Evolutionary conservation across 2,888 invertebrate genomes (phyloP), one percentile per base, ranked within the genome.

Genomic region (Drosophila kuntzei): DNA sequence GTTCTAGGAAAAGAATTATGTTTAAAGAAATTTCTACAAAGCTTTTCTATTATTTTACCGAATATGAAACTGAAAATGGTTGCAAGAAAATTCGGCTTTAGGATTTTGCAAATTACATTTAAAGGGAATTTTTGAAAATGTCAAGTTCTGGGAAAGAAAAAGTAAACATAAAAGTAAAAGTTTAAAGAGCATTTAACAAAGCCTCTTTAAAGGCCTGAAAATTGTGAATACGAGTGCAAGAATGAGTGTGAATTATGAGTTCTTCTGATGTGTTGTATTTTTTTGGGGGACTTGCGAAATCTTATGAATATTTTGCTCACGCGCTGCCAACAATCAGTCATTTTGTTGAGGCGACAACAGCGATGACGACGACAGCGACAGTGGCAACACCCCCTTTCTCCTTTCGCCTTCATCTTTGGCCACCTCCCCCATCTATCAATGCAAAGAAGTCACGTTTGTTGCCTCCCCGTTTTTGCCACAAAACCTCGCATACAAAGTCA

Each of bases 321-420:
- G 84, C 79, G 80, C 80, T 80, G 85, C 69, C 84, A 85, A 74
- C 87, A 85, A 85, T 85, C 87, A 85, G 71, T 85, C 87, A 82
- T 82, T 86, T 82, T 72, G 74, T 57, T 50, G 47, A 55, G 71
- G 57, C 81, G 69, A 58, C 60, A 59, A 60, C 73, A 68, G 58
- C 50, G 71, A 55, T 58, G 61, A 54, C 41, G 60, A 66, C 61
- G 44, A 61, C 60, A 32, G 41, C 39, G 39, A 14, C 59, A 53
- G 18, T 53, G 27, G 53, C 27, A 50, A 51, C 37, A 51, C n/a
- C 54, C 27, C 27, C 12, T 11, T 16, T 16, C 6, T 1, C 27
- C 36, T 0, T 1, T 2, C 12, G 9, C 3, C 11, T 2, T 1
- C 14, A 20, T 14, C 3, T 20, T 32, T 14, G n/a, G n/a, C n/a